phyloP scores from a whole-genome alignment of 2,797 vertebrate species.

The Chrosomus eos region DNA sequence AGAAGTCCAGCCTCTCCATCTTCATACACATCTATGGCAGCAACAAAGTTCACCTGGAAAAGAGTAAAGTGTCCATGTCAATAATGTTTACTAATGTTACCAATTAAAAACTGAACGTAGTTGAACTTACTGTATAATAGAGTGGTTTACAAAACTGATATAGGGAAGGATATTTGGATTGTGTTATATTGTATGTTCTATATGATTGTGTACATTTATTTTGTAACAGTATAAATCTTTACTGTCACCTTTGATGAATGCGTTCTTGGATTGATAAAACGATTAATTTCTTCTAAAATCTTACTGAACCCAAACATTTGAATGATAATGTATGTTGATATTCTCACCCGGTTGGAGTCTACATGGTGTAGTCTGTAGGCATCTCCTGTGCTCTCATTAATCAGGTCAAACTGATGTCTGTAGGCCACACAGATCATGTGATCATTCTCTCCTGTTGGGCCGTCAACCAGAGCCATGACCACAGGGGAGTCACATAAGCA shows the following conservation, averaged over 20 bases:
- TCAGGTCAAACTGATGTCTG: slow-evolving; percentile 95
- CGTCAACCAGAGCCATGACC: slow-evolving; percentile 94
- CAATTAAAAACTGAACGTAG: neutral
- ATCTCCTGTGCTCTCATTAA: slow-evolving; percentile 97
- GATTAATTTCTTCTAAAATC: neutral
- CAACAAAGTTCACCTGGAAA: slow-evolving; percentile 96
- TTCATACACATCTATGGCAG: slow-evolving; percentile 98
- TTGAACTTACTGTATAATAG: neutral
- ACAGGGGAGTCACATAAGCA: slow-evolving; percentile 91
- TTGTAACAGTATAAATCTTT: neutral
- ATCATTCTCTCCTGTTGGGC: slow-evolving; percentile 93
- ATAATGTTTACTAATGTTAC: neutral
- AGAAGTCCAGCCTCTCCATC: slow-evolving; percentile 96
- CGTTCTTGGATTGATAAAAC: neutral
- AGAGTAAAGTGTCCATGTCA: slow-evolving; percentile 56
- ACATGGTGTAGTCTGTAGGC: slow-evolving; percentile 91
- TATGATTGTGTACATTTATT: neutral
- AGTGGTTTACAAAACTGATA: neutral
- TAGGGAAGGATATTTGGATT: neutral
- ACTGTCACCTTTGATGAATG: neutral
- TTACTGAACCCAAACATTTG: neutral
- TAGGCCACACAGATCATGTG: slow-evolving; percentile 98
- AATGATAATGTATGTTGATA: neutral
- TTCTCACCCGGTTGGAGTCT: slow-evolving; percentile 90
- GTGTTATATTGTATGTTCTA: neutral